Percentiles rank a stretch among this genome's conserved stretches.
These are phyloP conservation scores for Ophioninae sp. DNA, from an alignment of 2,888 invertebrate species.

Conservation along the genomic window DNA sequence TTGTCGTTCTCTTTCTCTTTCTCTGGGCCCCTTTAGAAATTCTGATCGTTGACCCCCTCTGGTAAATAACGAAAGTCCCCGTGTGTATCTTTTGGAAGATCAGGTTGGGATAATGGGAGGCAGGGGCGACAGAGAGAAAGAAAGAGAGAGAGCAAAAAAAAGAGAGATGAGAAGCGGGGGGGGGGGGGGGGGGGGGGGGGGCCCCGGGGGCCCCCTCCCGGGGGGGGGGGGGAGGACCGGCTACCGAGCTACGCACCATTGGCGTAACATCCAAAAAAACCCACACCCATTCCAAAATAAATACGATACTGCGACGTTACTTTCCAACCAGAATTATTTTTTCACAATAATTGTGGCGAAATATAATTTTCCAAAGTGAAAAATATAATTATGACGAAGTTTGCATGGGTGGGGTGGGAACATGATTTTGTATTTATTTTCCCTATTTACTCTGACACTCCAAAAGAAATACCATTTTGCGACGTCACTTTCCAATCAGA, in stretches of 20 bases:
- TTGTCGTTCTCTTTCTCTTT: too few species aligned
- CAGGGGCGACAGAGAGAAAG: conserved; percentile 57
- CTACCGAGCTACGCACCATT: conserved; percentile 79
- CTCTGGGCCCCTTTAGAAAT: conserved; percentile 64
- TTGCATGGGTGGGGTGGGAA: too few species aligned
- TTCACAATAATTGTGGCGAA: not conserved
- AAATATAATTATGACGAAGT: too few species aligned
- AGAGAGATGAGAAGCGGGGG: conserved; percentile 3
- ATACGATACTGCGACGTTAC: not conserved
- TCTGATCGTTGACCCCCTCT: conserved; percentile 76
- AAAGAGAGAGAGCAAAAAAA: conserved; percentile 78
- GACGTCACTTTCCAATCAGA: not conserved
- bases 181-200: conserved; percentile 16
- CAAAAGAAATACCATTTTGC: not conserved
- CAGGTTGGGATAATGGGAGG: conserved; percentile 80
- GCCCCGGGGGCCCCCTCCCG: conserved; percentile 72
- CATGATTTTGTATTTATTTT: too few species aligned
- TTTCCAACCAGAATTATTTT: not conserved
- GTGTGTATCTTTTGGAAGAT: conserved; percentile 79
- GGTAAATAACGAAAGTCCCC: conserved; percentile 79
- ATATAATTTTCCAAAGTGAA: too few species aligned
- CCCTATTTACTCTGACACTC: too few species aligned
- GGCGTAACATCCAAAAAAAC: conserved; percentile 74
- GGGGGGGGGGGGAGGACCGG: conserved; percentile 79
- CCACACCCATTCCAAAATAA: not conserved